phyloP scores from a whole-genome alignment of 2,113 vertebrate genomes.

The Isurus oxyrinchus region DNA sequence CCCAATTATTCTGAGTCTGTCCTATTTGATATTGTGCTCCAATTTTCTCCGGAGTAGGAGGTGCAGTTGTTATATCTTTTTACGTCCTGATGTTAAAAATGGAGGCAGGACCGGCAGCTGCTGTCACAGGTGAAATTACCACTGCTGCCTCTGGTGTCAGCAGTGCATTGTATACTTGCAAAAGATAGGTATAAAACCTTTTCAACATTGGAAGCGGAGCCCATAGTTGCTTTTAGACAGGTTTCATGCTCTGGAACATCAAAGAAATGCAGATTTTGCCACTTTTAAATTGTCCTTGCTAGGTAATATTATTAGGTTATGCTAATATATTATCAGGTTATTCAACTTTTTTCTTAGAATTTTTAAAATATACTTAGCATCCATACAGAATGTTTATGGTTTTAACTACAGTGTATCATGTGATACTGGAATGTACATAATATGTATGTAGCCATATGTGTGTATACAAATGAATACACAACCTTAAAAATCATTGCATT shows the following conservation, averaged over 20 bases:
- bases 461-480: neutral
- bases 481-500: neutral
- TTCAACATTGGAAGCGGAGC: neutral
- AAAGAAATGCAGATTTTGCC: conserved; percentile 1
- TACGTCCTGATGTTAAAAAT: neutral
- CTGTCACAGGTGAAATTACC: neutral
- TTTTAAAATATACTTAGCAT: neutral
- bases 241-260: neutral
- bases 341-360: neutral
- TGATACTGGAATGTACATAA: neutral
- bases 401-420: neutral
- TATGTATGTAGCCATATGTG: neutral
- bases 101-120: neutral
- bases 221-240: neutral
- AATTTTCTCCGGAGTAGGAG: neutral
- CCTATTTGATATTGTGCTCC: too few species aligned
- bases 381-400: neutral
- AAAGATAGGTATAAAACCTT: neutral
- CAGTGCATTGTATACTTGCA: neutral
- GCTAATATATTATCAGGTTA: neutral
- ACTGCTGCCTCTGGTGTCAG: neutral
- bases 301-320: neutral
- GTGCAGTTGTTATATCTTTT: neutral
- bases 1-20: too few species aligned
- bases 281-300: neutral